Conservation (phyloP, 2,888 invertebrate genomes). For the Mythimna vitellina region DNA sequence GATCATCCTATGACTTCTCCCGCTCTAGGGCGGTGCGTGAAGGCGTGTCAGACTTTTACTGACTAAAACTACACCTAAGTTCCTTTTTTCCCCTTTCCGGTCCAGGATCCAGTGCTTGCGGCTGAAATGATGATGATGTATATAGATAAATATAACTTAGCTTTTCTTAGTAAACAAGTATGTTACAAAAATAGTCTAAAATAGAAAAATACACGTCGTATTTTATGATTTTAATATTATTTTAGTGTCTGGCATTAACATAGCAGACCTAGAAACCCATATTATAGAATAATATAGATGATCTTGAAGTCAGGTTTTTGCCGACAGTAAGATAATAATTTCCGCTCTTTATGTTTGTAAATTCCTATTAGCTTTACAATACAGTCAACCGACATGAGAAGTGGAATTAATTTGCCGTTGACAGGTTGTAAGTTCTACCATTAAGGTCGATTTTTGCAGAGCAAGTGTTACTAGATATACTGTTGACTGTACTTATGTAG, state of each 20-base stretch:
- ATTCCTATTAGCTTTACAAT: constrained; percentile 16
- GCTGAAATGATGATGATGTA: too few species aligned
- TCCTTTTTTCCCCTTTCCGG: too few species aligned
- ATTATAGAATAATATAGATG: constrained; percentile 3
- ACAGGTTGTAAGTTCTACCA: neutral
- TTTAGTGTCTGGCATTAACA: constrained; percentile 4
- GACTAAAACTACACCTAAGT: too few species aligned
- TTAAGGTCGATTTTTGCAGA: neutral
- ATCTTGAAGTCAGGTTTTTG: constrained; percentile 3
- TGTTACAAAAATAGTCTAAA: neutral
- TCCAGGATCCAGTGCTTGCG: too few species aligned
- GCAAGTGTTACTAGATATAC: neutral
- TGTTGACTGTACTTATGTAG: neutral
- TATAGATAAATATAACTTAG: neutral
- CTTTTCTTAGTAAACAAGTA: neutral
- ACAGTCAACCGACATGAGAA: neutral
- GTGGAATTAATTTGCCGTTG: neutral
- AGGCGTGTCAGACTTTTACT: too few species aligned
- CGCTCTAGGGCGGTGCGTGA: too few species aligned
- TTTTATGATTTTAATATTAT: constrained; percentile 15
- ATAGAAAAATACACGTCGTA: neutral
- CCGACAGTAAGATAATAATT: constrained; percentile 13
- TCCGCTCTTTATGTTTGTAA: constrained; percentile 18
- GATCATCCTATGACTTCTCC: too few species aligned
- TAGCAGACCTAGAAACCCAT: constrained; percentile 11